Conservation (phyloP, 1,140 invertebrate genomes). For the Drosophila arawakana region DNA sequence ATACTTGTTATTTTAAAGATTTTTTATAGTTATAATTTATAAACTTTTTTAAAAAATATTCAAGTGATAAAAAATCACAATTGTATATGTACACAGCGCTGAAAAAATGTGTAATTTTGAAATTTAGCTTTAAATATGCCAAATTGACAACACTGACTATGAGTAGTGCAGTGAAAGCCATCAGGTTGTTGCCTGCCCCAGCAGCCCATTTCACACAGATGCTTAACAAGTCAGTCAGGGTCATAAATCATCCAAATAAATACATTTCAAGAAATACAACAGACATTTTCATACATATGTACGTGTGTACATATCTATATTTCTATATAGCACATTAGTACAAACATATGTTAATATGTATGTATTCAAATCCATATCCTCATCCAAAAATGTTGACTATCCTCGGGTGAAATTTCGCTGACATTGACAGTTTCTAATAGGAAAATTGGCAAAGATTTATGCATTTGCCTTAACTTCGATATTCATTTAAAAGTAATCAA, state of each 20-base stretch:
- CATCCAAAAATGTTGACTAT: constrained; percentile 43
- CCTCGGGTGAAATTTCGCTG: constrained; percentile 65
- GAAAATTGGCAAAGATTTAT: constrained; percentile 76
- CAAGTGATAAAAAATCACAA: no score
- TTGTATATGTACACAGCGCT: no score
- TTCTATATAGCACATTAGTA: neutral
- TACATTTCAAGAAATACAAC: constrained; percentile 39
- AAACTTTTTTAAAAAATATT: no score
- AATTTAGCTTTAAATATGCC: no score
- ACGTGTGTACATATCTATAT: neutral
- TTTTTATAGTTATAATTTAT: no score
- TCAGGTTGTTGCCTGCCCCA: constrained; percentile 55
- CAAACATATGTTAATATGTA: neutral
- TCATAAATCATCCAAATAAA: constrained; percentile 77
- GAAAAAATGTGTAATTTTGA: no score
- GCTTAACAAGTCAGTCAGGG: constrained; percentile 73
- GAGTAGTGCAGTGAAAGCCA: constrained; percentile 58
- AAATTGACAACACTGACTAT: no score
- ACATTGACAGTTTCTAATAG: constrained; percentile 79
- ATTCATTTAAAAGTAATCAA: constrained; percentile 80
- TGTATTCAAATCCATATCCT: constrained; percentile 53
- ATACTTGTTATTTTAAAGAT: no score
- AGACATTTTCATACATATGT: neutral
- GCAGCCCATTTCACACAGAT: constrained; percentile 77
- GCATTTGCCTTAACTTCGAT: constrained; percentile 49